Evolutionary conservation across 2,888 invertebrate species (phyloP).

Genomic region (Eucera pruinosa): DNA sequence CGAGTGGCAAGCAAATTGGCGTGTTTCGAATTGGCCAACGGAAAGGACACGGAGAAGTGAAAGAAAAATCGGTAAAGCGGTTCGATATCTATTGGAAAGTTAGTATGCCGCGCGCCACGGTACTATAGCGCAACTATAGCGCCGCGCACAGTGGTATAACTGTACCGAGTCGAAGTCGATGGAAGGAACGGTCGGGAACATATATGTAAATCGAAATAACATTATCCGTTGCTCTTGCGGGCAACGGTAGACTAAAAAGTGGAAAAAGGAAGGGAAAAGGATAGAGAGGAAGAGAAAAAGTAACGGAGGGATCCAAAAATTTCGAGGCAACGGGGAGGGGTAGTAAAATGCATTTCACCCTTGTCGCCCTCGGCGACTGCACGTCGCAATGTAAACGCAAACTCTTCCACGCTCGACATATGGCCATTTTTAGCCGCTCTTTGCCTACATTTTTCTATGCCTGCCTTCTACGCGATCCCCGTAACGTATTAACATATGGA

Average conservation of each 20-base stretch:
- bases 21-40: too few species aligned
- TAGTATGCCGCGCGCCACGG: too few species aligned
- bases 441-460: constrained; percentile 68
- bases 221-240: constrained; percentile 78
- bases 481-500: too few species aligned
- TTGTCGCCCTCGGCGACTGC: constrained; percentile 77
- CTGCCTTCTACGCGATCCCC: too few species aligned
- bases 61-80: too few species aligned
- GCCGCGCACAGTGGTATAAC: too few species aligned
- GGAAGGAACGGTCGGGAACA: constrained; percentile 54
- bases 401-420: constrained; percentile 74
- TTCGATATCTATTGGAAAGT: too few species aligned
- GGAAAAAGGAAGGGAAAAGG: constrained; percentile 44
- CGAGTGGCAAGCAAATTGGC: too few species aligned
- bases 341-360: constrained; percentile 75
- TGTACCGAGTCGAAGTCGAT: constrained; percentile 22
- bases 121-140: too few species aligned
- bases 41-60: too few species aligned
- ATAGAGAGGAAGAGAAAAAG: constrained; percentile 26
- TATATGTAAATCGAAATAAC: constrained; percentile 79
- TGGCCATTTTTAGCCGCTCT: constrained; percentile 75
- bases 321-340: constrained; percentile 76
- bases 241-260: constrained; percentile 58
- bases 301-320: constrained; percentile 70
- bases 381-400: constrained; percentile 71